phyloP scores from a whole-genome alignment of 2,113 vertebrate species.

The Arizona elegans region DNA sequence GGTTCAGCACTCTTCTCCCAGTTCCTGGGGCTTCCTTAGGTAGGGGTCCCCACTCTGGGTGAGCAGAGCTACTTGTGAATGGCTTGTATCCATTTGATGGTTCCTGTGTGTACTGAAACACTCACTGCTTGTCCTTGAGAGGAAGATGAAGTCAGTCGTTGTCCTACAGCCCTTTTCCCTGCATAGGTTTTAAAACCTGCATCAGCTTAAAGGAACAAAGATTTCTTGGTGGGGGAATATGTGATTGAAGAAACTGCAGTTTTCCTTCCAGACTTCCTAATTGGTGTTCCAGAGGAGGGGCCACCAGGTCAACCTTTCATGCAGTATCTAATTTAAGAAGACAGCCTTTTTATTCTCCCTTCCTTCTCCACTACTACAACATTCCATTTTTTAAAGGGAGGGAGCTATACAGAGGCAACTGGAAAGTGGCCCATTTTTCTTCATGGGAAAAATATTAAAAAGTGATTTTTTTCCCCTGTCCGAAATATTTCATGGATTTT shows the following conservation, averaged over 20 bases:
- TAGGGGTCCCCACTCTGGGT: conserved; percentile 54
- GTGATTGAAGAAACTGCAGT: conserved; percentile 56
- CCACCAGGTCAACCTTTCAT: conserved; percentile 43
- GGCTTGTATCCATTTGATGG: conserved; percentile 57
- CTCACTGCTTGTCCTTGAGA: conserved; percentile 55
- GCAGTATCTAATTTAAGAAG: conserved; percentile 42
- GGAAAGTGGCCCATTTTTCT: conserved; percentile 41
- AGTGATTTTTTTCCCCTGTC: background rate
- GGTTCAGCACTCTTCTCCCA: conserved; percentile 54
- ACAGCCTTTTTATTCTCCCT: conserved; percentile 28
- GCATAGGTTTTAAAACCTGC: conserved; percentile 53
- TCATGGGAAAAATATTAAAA: conserved; percentile 41
- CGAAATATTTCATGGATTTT: conserved; percentile 52
- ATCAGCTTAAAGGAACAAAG: conserved; percentile 55
- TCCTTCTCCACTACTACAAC: conserved; percentile 30
- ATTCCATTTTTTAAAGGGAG: conserved; percentile 53
- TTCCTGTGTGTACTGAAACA: conserved; percentile 54
- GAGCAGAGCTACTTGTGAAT: conserved; percentile 61
- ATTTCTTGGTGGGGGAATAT: conserved; percentile 36
- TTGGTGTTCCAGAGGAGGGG: conserved; percentile 47
- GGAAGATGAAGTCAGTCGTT: conserved; percentile 57
- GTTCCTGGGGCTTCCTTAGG: conserved; percentile 51
- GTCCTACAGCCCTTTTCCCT: conserved; percentile 59
- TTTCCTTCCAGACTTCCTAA: conserved; percentile 45
- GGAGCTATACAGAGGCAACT: conserved; percentile 47